These are phyloP conservation scores for Bombus turneri DNA, from an alignment of 1,140 invertebrate species.

Conservation along the genomic window DNA sequence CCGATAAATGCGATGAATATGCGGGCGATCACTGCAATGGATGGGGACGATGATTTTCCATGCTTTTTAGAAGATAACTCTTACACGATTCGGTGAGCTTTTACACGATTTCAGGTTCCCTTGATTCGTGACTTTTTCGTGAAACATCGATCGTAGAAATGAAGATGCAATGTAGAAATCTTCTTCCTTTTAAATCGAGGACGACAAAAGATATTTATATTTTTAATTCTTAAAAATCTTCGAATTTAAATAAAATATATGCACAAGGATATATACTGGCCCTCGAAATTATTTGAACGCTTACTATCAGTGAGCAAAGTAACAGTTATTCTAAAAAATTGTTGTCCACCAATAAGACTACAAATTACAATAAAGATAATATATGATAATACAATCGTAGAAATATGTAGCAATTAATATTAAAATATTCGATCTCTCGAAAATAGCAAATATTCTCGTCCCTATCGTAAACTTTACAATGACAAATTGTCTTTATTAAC, in stretches of 20 bases:
- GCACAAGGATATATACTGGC: not conserved
- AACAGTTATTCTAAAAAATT: too few relatives aligned
- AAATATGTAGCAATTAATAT: too few relatives aligned
- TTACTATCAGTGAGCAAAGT: too few relatives aligned
- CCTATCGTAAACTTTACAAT: not conserved
- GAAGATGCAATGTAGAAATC: not conserved
- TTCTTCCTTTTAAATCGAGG: not conserved
- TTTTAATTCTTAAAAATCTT: not conserved
- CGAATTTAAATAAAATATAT: too few relatives aligned
- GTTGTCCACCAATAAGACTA: too few relatives aligned
- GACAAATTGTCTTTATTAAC: too few relatives aligned
- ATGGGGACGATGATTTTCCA: not conserved
- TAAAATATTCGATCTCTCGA: not conserved
- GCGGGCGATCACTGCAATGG: not conserved
- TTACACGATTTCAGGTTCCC: not conserved
- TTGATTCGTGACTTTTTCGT: not conserved
- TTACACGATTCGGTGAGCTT: not conserved
- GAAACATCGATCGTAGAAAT: not conserved
- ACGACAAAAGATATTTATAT: not conserved
- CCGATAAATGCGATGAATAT: constrained; percentile 21
- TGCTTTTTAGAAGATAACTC: constrained; percentile 1
- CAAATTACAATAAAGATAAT: too few relatives aligned
- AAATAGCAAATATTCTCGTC: not conserved
- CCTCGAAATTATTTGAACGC: too few relatives aligned
- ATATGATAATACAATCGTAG: too few relatives aligned